Base-by-base conservation (phyloP, 1,140 invertebrate species). In the Monochamus saltuarius region DNA sequence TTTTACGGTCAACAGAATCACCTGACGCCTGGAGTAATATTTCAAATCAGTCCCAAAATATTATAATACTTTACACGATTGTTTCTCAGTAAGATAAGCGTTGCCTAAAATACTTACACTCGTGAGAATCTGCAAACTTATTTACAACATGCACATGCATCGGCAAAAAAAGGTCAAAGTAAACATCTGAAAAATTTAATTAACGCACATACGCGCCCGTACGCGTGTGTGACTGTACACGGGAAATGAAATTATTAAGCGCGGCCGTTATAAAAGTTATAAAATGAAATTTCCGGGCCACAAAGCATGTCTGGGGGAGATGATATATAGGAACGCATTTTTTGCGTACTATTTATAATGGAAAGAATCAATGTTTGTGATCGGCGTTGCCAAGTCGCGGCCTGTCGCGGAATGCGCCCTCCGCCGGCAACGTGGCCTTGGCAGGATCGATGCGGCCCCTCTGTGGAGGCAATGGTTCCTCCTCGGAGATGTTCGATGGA, bases 261-360 rank as follows among this genome's bases (percentile, higher is more conserved):
- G 39, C 43, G 34, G 43, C 56, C 45, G 35, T 39, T 74, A 68
- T 72, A 73, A 73, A 74, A 73, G 72, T 75, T 73, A 73, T 73
- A 73, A 75, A 75, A 75, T 73, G 73, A 72, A 75, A 75, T 75
- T 75, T 75, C 73, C 72, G 72, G 70, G 64, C 72, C 72, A 71
- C 72, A 73, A 73, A 75, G 69, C 72, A 73, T 67, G 67, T 71
- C 67, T 69, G 64, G 61, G 72, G 65, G 68, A 65, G 68, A 74
- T 73, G 71, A 73, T 73, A 72, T 74, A 72, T 74, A 71, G 72
- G 69, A 69, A 73, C 69, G 69, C 68, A 73, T 73, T 73, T 73
- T 75, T 71, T 73, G 69, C 69, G 66, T 73, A 71, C 68, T 73
- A 73, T 73, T 73, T 73, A 73, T 74, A 74, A 74, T 74, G 72